Evolutionary conservation across 2,888 invertebrate genomes (phyloP).

Genomic region (Xestia xanthographa): DNA sequence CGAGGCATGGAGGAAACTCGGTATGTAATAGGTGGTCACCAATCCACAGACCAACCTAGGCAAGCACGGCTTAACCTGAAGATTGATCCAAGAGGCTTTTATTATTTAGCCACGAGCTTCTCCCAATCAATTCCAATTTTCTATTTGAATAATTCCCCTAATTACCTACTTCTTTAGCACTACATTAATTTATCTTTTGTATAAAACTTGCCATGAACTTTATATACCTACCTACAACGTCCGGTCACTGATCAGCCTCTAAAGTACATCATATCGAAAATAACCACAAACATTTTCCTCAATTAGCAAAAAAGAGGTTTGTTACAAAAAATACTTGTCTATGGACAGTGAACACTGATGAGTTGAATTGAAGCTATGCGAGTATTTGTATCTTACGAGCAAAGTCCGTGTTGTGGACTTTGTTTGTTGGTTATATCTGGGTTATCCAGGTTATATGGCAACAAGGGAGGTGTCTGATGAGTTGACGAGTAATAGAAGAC

Average conservation of each 20-base stretch:
- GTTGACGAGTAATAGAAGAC: too few species aligned
- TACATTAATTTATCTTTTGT: not conserved
- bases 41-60: too few species aligned
- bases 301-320: constrained; percentile 27
- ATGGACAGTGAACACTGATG: not conserved
- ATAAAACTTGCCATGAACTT: constrained; percentile 34
- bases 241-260: constrained; percentile 27
- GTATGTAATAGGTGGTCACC: too few species aligned
- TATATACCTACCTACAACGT: not conserved
- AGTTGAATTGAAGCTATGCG: not conserved
- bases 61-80: too few species aligned
- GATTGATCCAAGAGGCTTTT: too few species aligned
- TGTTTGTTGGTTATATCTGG: not conserved
- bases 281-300: constrained; percentile 35
- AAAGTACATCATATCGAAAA: constrained; percentile 3
- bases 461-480: too few species aligned
- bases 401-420: not conserved
- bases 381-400: not conserved
- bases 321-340: constrained; percentile 16
- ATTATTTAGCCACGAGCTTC: too few species aligned
- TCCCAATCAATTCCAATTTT: too few species aligned
- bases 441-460: not conserved
- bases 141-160: not conserved
- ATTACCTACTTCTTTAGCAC: constrained; percentile 11
- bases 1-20: too few species aligned